Conservation (phyloP, 2,113 vertebrate species). For the Protobothrops mucrosquamatus region DNA sequence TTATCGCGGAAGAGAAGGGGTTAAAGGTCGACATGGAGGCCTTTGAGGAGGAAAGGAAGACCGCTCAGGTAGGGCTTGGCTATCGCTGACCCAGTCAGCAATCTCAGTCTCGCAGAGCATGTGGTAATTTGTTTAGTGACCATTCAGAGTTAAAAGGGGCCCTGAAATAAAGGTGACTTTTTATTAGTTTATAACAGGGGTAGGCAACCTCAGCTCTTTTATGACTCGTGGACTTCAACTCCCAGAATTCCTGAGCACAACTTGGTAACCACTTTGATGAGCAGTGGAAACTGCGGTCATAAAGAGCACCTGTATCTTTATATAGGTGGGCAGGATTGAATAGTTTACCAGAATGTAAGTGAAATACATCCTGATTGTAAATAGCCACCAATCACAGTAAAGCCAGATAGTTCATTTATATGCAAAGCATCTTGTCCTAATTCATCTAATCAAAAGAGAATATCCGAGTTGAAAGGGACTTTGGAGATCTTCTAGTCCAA, state of each 20-base stretch:
- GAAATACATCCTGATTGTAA: background rate
- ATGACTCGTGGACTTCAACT: too few relatives aligned
- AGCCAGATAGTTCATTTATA: background rate
- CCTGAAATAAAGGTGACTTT: background rate
- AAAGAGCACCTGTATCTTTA: too few relatives aligned
- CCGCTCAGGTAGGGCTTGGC: conserved; percentile 80
- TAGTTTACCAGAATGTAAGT: background rate
- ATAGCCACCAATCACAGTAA: too few relatives aligned
- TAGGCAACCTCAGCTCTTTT: too few relatives aligned
- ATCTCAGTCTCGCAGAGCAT: background rate
- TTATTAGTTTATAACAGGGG: background rate
- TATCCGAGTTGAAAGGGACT: too few relatives aligned
- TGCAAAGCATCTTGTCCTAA: background rate
- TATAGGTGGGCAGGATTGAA: too few relatives aligned
- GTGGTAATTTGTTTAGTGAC: background rate
- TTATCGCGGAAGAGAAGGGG: conserved; percentile 96
- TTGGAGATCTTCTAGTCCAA: too few relatives aligned
- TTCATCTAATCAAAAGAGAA: background rate
- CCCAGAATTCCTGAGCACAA: too few relatives aligned
- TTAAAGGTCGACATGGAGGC: conserved; percentile 83
- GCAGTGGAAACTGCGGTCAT: too few relatives aligned
- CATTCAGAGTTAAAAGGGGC: background rate
- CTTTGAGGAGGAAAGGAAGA: conserved; percentile 93
- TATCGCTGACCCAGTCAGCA: background rate
- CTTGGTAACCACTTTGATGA: too few relatives aligned